Evolutionary conservation across 1,140 invertebrate genomes (phyloP), one percentile per base, ranked within the genome.

Genomic region (Drosophila takahashii): DNA sequence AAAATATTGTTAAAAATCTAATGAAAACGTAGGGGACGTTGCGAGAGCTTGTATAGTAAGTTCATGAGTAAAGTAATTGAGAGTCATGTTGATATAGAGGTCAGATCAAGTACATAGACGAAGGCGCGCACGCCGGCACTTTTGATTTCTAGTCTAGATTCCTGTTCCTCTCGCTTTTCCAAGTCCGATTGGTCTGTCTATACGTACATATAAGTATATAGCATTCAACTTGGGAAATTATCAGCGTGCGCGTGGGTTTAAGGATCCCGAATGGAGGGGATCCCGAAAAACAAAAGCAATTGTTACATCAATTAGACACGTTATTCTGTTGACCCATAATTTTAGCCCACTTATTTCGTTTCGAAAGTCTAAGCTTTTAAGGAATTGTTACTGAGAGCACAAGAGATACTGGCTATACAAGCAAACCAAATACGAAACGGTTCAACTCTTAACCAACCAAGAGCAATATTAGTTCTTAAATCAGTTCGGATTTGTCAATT

Each of bases 391-490:
- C 83, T 83, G 22, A 54, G 45, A 77, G 71, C 79, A 81, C 73
- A 81, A 72, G 50, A 64, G n/a, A 75, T 41, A 34, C 29, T 47
- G 36, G 56, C 56, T 58, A 62, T 62, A 50, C 64, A 62, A 54
- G 39, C 34, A 64, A 42, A 59, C 32, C 15, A 47, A 53, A 39
- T 42, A 36, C 37, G 11, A 62, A 42, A 32, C 72, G 27, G 58
- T 41, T 32, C 52, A 65, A 62, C 48, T 42, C 48, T 62, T 41
- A 53, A 56, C 48, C 32, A 59, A 83, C 48, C 59, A 59, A 56
- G 74, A 87, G 83, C 83, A 87, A 87, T 87, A 87, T 89, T 87
- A 87, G 83, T 87, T 87, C 36, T 62, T 83, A 86, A 87, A 81
- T 57, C 58, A 58, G 74, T 77, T 77, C 42, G 72, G 57, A 72